Percentiles rank a stretch among this genome's conserved stretches.
phyloP scores from a whole-genome alignment of 2,888 invertebrate species.

The Philereme vetulata region DNA sequence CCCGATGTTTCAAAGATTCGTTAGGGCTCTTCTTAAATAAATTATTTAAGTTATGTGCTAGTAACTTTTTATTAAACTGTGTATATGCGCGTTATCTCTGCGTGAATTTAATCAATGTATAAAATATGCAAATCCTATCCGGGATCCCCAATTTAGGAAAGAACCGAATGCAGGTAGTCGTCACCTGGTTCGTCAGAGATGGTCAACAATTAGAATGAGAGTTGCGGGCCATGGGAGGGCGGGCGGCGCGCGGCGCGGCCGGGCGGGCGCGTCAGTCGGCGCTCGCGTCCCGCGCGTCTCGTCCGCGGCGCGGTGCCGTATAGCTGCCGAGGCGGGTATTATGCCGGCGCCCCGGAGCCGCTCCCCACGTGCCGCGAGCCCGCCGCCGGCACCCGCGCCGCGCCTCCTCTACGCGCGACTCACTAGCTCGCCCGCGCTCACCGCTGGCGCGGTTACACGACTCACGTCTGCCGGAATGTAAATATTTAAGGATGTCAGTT shows the following conservation, averaged over 20 bases:
- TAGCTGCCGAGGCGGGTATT: conserved; percentile 60
- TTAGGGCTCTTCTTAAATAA: conserved; percentile 52
- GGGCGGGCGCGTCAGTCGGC: conserved; percentile 48
- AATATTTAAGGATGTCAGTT: conserved; percentile 84
- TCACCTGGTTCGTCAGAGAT: conserved; percentile 76
- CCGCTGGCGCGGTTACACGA: conserved; percentile 69
- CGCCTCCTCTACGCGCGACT: conserved; percentile 44
- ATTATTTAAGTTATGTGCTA: conserved; percentile 58
- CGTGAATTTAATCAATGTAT: conserved; percentile 62
- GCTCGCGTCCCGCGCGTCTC: conserved; percentile 45
- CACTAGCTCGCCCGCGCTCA: conserved; percentile 52
- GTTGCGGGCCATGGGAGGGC: conserved; percentile 37
- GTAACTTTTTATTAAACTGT: conserved; percentile 69
- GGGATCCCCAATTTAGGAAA: conserved; percentile 57
- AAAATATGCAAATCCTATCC: conserved; percentile 69
- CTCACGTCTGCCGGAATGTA: conserved; percentile 77
- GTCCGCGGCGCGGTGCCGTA: conserved; percentile 46
- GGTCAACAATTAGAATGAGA: conserved; percentile 76
- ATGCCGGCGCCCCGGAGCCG: conserved; percentile 74
- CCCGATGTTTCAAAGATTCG: conserved; percentile 44
- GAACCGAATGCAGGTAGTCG: conserved; percentile 72
- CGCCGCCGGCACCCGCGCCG: conserved; percentile 57
- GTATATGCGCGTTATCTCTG: conserved; percentile 51
- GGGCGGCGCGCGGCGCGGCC: conserved; percentile 44
- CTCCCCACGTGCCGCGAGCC: conserved; percentile 65